These are phyloP conservation scores for Dendrolimus houi DNA, from an alignment of 2,888 invertebrate species.

Conservation along the genomic window DNA sequence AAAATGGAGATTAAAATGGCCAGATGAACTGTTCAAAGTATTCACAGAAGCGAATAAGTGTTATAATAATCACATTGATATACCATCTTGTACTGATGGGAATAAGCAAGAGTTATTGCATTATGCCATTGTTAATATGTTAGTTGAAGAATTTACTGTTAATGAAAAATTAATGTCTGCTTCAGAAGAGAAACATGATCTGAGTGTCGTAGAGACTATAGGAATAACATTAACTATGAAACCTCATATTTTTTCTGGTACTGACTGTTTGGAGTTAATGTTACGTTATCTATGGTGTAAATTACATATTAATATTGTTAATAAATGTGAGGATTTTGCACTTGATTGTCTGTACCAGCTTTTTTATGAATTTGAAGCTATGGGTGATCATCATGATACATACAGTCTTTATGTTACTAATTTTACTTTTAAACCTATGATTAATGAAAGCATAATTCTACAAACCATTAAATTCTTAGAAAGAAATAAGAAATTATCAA, in stretches of 20 bases:
- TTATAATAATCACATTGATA: slow-evolving; percentile 61
- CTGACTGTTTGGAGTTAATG: slow-evolving; percentile 47
- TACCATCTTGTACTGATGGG: slow-evolving; percentile 50
- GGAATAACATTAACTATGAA: slow-evolving; percentile 48
- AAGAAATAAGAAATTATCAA: slow-evolving; percentile 75
- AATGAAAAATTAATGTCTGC: slow-evolving; percentile 44
- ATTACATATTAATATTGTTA: slow-evolving; percentile 53
- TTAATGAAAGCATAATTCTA: slow-evolving; percentile 48
- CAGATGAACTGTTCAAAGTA: slow-evolving; percentile 71
- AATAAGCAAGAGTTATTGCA: slow-evolving; percentile 47
- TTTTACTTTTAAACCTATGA: slow-evolving; percentile 52
- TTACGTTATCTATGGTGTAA: slow-evolving; percentile 62
- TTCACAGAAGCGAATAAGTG: slow-evolving; percentile 79
- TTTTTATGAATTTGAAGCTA: slow-evolving; percentile 57
- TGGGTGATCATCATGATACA: slow-evolving; percentile 49
- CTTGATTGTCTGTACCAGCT: slow-evolving; percentile 62
- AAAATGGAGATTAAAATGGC: slow-evolving; percentile 82
- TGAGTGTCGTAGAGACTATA: slow-evolving; percentile 51
- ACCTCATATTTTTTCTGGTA: slow-evolving; percentile 48
- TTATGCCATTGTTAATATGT: slow-evolving; percentile 49
- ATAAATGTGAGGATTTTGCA: slow-evolving; percentile 56
- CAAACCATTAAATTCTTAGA: slow-evolving; percentile 57
- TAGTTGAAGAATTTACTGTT: slow-evolving; percentile 57
- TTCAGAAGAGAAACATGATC: slow-evolving; percentile 37
- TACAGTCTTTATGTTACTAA: slow-evolving; percentile 47